Evolutionary conservation across 1,140 invertebrate genomes (phyloP), one percentile per base, ranked within the genome.

Genomic region (Leptonema lineaticorne): DNA sequence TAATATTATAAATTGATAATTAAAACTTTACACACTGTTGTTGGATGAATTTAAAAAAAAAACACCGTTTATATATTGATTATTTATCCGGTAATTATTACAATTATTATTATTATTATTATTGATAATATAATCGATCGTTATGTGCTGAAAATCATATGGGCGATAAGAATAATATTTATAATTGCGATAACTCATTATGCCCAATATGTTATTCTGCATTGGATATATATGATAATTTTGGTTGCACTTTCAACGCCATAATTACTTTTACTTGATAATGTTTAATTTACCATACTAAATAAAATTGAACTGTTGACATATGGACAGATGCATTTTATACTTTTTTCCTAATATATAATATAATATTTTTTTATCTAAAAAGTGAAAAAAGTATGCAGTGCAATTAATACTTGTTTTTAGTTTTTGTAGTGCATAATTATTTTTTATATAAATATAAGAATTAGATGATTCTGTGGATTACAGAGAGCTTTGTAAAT

Each of bases 221-320:
- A n/a, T n/a, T n/a, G n/a, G n/a, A n/a, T n/a, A n/a, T n/a, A n/a
- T n/a, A n/a, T n/a, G n/a, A n/a, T n/a, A n/a, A n/a, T 7, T 26
- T 53, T 53, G 50, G 27, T 53, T 53, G 50, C 50, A 53, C 50
- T 53, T 53, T 53, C 50, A 53, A 53, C 50, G 50, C 50, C 50
- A 53, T 53, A 22, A 24, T n/a, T 53, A 22, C 27, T 24, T 53
- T 53, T 53, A 53, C 27, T 53, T 18, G 27, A 11, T 53, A 22
- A 26, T 53, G 22, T 53, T 14, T 53, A 22, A 53, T 53, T 20
- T 53, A 20, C 2, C 18, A 50, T 16, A 16, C 18, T 50, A 18
- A 26, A 22, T 53, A 53, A 26, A 53, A 18, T 53, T 18, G 11
- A 50, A 53, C n/a, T n/a, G n/a, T n/a, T 7, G 27, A 53, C 11